Base-by-base conservation (phyloP, 2,888 invertebrate species). In the Dysmachus trigonus region DNA sequence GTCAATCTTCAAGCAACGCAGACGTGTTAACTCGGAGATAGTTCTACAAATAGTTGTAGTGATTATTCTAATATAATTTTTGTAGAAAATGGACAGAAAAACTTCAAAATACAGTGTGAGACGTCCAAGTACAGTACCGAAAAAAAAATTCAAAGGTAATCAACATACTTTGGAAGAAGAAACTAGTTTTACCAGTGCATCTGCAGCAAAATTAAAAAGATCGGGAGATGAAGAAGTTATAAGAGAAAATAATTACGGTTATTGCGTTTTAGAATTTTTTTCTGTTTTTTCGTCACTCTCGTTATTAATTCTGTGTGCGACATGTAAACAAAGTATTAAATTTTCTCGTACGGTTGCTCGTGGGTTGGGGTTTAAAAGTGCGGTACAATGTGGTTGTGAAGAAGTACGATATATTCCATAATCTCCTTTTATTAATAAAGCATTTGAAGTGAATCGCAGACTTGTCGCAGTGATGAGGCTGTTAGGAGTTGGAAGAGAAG, bases 381-480 rank as follows among this genome's bases (percentile, higher is more conserved):
- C 87, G 30, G 53, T 88, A 33, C 72, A 82, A 84, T 88, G 89
- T 53, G 53, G 77, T 74, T 88, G 88, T 22, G 85, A 51, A 10
- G 51, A 35, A 27, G n/a, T 72, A 38, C 84, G 35, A 31, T 85
- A 87, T 38, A 86, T 88, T 13, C 27, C 47, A 41, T 88, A 88
- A 81, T 86, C 79, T 5, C 88, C 86, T 35, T 85, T 87, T 10
- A 71, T 88, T 5, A 76, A 87, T 77, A 88, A 86, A 76, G 53
- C 84, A 1, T 89, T 82, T 79, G 89, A 89, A 87, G 86, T 89
- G 62, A 89, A 89, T 77, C 83, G 88, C 38, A 41, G 88, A 85
- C 86, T 89, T 1, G 27, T 88, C 18, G 87, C 88, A 84, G 88
- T 87, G 7, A 89, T 88, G 89, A 72, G 89, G 35, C 85, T 89